Evolutionary conservation across 1,140 invertebrate genomes (phyloP).

Genomic region (Hyposmocoma kahamanoa): DNA sequence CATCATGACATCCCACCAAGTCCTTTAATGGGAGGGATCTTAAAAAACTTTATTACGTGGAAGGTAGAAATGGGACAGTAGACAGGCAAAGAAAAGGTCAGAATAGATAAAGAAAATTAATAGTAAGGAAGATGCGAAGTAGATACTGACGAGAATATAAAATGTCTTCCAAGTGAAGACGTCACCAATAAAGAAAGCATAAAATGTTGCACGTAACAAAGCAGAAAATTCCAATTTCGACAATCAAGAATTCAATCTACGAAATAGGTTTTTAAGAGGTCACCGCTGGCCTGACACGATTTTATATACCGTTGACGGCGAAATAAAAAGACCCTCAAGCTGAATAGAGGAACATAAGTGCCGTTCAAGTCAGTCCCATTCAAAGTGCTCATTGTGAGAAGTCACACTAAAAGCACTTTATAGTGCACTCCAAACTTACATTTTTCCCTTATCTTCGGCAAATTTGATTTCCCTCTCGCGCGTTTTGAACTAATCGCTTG

Average conservation of each 20-base stretch:
- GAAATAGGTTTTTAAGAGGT: not conserved
- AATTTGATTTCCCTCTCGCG: not conserved
- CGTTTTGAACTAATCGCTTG: no score
- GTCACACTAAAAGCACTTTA: not conserved
- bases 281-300: not conserved
- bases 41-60: no score
- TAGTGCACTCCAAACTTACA: not conserved
- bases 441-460: not conserved
- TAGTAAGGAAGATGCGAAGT: no score
- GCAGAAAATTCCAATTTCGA: not conserved
- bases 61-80: no score
- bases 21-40: no score
- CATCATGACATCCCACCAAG: no score
- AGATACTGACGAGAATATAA: no score
- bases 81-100: no score
- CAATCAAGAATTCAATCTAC: not conserved
- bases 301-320: not conserved
- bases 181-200: no score
- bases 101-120: no score
- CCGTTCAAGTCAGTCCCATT: not conserved
- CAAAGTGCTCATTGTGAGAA: not conserved
- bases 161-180: no score
- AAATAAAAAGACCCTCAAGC: not conserved
- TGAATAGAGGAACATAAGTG: constrained; percentile 1
- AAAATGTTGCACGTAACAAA: not conserved